Evolutionary conservation across 1,140 invertebrate genomes (phyloP).

Genomic region (Eriocheir sinensis): DNA sequence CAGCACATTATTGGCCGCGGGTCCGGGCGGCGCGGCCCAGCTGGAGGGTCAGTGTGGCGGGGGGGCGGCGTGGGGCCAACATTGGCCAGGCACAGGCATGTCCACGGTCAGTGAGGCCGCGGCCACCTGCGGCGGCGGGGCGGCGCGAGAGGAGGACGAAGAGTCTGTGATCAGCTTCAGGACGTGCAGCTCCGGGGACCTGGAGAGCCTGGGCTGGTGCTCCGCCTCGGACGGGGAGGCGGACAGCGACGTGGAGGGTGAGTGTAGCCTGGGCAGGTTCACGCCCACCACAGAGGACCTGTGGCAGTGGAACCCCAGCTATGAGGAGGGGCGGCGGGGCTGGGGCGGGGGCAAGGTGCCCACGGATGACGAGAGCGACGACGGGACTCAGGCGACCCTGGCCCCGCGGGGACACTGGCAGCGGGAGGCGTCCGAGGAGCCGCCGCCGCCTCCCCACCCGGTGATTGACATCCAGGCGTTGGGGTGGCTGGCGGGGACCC

Average conservation of each 20-base stretch:
- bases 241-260: slow-evolving; percentile 29
- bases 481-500: neutral
- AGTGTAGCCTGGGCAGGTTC: slow-evolving; percentile 30
- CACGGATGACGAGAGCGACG: neutral
- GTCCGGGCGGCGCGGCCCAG: neutral
- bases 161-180: slow-evolving; percentile 27
- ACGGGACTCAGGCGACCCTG: neutral
- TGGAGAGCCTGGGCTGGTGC: slow-evolving; percentile 29
- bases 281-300: neutral
- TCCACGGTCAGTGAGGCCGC: neutral
- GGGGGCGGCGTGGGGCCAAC: neutral
- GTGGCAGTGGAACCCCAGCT: slow-evolving; percentile 59
- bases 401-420: slow-evolving; percentile 40
- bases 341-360: neutral
- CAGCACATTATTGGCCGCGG: neutral
- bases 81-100: neutral
- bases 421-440: neutral
- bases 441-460: neutral
- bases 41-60: neutral
- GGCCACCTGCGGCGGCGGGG: neutral
- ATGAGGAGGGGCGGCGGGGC: slow-evolving; percentile 30
- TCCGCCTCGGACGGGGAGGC: slow-evolving; percentile 38
- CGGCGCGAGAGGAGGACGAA: slow-evolving; percentile 13
- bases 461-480: slow-evolving; percentile 7
- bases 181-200: slow-evolving; percentile 47